Conservation (phyloP, 2,113 vertebrate species). For the Oryzias woworae region DNA sequence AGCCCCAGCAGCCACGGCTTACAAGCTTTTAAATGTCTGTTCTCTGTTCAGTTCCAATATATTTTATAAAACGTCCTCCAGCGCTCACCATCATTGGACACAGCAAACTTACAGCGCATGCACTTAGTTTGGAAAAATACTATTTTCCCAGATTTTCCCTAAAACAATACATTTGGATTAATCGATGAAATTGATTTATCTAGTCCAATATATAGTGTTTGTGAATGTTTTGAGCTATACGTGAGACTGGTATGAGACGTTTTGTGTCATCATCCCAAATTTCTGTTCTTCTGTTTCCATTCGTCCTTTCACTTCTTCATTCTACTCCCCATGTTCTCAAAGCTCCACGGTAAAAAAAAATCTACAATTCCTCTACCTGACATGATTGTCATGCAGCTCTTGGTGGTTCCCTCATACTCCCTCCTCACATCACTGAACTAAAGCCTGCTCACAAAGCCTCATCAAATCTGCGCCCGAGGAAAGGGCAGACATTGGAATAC, state of each 20-base stretch:
- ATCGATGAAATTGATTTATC: no score
- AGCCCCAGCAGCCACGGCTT: no score
- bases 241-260: not conserved
- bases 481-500: slow-evolving; percentile 56
- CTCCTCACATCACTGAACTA: slow-evolving; percentile 60
- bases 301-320: not conserved
- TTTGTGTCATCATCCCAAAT: slow-evolving; percentile 38
- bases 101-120: no score
- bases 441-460: slow-evolving; percentile 61
- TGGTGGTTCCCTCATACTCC: slow-evolving; percentile 54
- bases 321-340: slow-evolving; percentile 34
- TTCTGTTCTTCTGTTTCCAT: no score
- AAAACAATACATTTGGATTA: no score
- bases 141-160: no score
- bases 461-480: slow-evolving; percentile 53
- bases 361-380: slow-evolving; percentile 34
- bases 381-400: slow-evolving; percentile 64
- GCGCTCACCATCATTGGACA: no score
- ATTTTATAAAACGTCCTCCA: no score
- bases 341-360: slow-evolving; percentile 37
- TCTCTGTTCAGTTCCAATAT: not conserved
- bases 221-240: no score
- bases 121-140: no score
- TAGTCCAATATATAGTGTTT: no score
- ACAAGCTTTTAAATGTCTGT: no score